These are phyloP conservation scores for Pogonomyrmex barbatus DNA, from an alignment of 1,140 invertebrate species.

Conservation along the genomic window DNA sequence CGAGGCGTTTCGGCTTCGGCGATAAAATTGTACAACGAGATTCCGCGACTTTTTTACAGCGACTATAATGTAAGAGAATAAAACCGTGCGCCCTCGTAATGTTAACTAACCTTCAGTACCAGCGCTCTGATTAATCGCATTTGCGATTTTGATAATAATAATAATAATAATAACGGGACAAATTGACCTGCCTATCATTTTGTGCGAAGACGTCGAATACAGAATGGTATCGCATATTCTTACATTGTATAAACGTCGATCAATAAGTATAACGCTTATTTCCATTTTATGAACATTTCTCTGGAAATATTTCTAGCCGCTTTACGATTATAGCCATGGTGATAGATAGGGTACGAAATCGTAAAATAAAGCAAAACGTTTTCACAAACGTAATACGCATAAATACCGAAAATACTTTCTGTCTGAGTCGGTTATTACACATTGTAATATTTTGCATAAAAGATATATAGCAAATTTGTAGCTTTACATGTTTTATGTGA, in stretches of 20 bases:
- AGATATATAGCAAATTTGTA: background rate
- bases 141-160: background rate
- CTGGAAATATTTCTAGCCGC: conserved; percentile 33
- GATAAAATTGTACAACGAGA: conserved; percentile 22
- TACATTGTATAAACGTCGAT: conserved; percentile 29
- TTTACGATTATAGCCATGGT: conserved; percentile 34
- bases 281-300: conserved; percentile 10
- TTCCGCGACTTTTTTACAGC: background rate
- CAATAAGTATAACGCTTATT: conserved; percentile 12
- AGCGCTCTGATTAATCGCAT: background rate
- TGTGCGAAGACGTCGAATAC: no score
- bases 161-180: no score
- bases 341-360: conserved; percentile 16
- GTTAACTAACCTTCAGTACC: background rate
- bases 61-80: conserved; percentile 36
- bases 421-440: background rate
- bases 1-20: background rate
- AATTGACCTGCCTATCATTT: no score
- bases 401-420: conserved; percentile 20
- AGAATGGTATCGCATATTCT: background rate
- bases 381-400: conserved; percentile 4
- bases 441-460: conserved; percentile 17
- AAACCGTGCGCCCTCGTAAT: background rate
- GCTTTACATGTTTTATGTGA: background rate
- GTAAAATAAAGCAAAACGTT: conserved; percentile 7